Base-by-base conservation (phyloP, 1,140 invertebrate species). In the Samia ricini region DNA sequence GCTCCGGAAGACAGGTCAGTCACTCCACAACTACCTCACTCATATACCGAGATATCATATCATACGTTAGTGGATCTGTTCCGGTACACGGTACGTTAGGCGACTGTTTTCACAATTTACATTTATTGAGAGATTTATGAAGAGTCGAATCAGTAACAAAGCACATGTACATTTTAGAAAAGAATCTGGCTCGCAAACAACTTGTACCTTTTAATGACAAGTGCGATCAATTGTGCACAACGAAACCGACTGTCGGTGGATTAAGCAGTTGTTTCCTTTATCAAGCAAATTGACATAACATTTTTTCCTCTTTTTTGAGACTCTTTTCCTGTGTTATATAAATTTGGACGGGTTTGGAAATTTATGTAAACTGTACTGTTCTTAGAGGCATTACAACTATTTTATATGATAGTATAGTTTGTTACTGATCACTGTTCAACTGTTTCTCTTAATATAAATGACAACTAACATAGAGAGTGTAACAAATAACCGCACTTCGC, bases 1-100 rank as follows among this genome's bases (percentile, higher is more conserved):
- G 51, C 93, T 99, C 2, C 89, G 97, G 68, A 99, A 98, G 93
- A 98, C 98, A 93, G 97, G 97, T 98, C 93, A 87, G 85, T 76
- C 29, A 3, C 33, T 22, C 20, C 3, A 48, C 54, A n/a, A n/a
- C 54, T 10, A 2, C 52, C 3, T 10, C 23, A 4, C 22, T 15
- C 50, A 4, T 10, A 0, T 29, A 57, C 18, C 51, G 3, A n/a
- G 18, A n/a, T 48, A n/a, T 48, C 36, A 4, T 52, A 21, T 51
- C 19, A 22, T 15, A 21, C 4, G 5, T 22, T 42, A 42, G 33
- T 42, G 33, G 33, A 5, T 12, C 33, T 42, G 10, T 42, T 42
- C 33, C 33, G n/a, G n/a, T n/a, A n/a, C n/a, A 29, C 26, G 33
- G 15, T 42, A 42, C 10, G 33, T 10, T 42, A 42, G 4, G 33